These are phyloP conservation scores for Griposia aprilina DNA, from an alignment of 2,888 invertebrate genomes.

Conservation along the genomic window DNA sequence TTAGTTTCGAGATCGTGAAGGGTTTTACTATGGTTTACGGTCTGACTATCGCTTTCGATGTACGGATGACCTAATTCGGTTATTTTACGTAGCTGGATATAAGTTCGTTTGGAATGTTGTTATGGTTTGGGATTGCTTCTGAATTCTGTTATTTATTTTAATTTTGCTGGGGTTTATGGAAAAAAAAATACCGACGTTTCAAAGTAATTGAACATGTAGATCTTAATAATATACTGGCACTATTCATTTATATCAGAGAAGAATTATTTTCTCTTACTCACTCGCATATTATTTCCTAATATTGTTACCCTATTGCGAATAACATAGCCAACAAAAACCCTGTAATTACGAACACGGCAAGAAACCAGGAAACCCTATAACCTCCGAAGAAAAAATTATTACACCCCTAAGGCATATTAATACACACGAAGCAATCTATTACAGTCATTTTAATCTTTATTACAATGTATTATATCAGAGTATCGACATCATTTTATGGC, in stretches of 20 bases:
- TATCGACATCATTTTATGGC: conserved; percentile 80
- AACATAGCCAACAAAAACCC: conserved; percentile 1
- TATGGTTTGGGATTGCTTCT: conserved; percentile 22
- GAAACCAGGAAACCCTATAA: conserved; percentile 27
- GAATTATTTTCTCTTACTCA: background rate
- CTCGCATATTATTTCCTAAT: background rate
- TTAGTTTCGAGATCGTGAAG: conserved; percentile 68
- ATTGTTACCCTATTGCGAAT: background rate
- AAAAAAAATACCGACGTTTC: background rate
- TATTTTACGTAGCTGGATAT: conserved; percentile 35
- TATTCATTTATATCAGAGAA: too few species aligned
- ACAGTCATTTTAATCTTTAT: conserved; percentile 80
- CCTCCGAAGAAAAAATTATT: conserved; percentile 66
- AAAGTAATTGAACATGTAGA: too few species aligned
- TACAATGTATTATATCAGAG: conserved; percentile 78
- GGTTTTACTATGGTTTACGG: conserved; percentile 76
- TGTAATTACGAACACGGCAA: conserved; percentile 45
- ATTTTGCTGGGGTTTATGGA: background rate
- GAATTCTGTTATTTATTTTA: conserved; percentile 12
- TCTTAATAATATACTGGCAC: too few species aligned
- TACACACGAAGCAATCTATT: conserved; percentile 75
- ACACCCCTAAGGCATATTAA: conserved; percentile 75
- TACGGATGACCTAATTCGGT: conserved; percentile 66
- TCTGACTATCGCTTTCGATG: conserved; percentile 72
- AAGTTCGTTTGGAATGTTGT: conserved; percentile 38